These are phyloP conservation scores for Clarias laeviceps DNA, from an alignment of 2,797 vertebrate genomes.

Conservation along the genomic window DNA sequence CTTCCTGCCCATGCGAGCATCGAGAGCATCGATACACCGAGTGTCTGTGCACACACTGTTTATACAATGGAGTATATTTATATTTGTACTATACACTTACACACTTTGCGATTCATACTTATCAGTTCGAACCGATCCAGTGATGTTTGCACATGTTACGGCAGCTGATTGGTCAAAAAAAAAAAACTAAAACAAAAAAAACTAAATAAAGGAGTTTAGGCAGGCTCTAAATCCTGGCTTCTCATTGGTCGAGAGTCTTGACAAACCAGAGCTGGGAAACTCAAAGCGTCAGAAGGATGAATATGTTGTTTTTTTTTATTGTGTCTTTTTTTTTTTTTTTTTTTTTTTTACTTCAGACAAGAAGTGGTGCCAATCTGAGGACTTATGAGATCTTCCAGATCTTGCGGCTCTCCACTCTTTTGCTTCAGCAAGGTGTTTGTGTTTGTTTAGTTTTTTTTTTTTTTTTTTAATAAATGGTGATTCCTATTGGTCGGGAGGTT, in stretches of 20 bases:
- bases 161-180: slow-evolving; percentile 89
- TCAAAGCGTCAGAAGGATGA: slow-evolving; percentile 24
- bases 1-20: slow-evolving; percentile 20
- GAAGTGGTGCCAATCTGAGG: slow-evolving; percentile 13
- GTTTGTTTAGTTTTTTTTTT: neutral
- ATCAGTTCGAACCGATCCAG: slow-evolving; percentile 72
- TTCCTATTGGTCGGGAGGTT: neutral
- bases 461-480: slow-evolving; percentile 16
- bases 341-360: neutral
- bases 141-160: slow-evolving; percentile 94
- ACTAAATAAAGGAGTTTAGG: neutral
- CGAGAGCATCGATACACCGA: slow-evolving; percentile 16
- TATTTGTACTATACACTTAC: slow-evolving; percentile 72
- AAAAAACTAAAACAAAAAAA: slow-evolving; percentile 18
- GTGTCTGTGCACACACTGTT: slow-evolving; percentile 51
- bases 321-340: neutral
- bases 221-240: slow-evolving; percentile 27
- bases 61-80: slow-evolving; percentile 72
- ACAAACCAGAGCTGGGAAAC: slow-evolving; percentile 4
- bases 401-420: neutral
- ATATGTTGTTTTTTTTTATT: neutral
- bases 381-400: neutral
- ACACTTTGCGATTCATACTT: slow-evolving; percentile 60
- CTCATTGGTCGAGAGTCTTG: slow-evolving; percentile 39
- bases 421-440: neutral